These are phyloP conservation scores for Alca torda DNA, from an alignment of 2,797 vertebrate genomes.

Conservation along the genomic window DNA sequence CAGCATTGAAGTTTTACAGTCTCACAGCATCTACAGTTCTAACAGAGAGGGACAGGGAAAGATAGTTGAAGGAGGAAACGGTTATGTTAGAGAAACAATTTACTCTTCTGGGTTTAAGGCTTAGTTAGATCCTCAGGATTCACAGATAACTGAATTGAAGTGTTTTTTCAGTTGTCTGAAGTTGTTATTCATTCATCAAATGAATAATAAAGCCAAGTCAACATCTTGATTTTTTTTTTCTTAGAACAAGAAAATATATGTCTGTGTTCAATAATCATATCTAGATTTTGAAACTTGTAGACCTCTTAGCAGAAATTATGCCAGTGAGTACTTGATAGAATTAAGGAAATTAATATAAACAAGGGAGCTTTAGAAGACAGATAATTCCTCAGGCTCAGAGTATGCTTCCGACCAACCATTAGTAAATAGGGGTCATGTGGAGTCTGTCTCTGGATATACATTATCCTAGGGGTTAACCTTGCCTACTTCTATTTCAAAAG, in stretches of 20 bases:
- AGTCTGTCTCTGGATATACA: not conserved
- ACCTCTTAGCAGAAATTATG: not conserved
- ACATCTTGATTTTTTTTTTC: not conserved
- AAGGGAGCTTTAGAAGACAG: not conserved
- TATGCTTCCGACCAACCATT: not conserved
- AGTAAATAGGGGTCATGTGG: not conserved
- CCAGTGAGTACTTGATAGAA: not conserved
- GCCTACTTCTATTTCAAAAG: not conserved
- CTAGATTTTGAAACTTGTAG: not conserved
- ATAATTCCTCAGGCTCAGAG: not conserved
- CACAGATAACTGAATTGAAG: not conserved
- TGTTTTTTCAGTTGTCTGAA: not conserved
- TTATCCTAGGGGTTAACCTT: not conserved
- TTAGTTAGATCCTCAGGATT: not conserved
- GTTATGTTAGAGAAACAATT: not conserved
- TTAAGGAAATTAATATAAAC: not conserved
- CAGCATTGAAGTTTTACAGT: constrained; percentile 6
- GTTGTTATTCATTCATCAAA: not conserved
- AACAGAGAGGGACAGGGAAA: not conserved
- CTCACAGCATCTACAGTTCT: not conserved
- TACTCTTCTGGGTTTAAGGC: not conserved
- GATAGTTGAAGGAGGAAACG: not conserved
- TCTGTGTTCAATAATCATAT: not conserved
- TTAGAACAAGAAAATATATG: too few species aligned
- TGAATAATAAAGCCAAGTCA: not conserved